Percentiles rank a stretch among this genome's conserved stretches.
phyloP scores from a whole-genome alignment of 2,888 invertebrate species.

The Ectropis crepuscularia region DNA sequence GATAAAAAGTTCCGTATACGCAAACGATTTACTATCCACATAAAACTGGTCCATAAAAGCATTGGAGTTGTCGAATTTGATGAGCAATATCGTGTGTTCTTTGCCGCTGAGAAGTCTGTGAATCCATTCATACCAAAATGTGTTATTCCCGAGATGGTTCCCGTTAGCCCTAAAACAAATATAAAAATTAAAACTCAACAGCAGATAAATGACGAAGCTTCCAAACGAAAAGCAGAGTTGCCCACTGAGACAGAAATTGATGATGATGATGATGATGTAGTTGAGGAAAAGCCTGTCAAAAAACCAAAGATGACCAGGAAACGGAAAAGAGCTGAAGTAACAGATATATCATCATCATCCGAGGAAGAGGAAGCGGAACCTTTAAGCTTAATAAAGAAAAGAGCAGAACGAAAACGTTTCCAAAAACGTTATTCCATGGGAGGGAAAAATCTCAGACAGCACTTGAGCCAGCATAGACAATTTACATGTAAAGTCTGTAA shows the following conservation, averaged over 20 bases:
- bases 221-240: not conserved
- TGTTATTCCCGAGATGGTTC: slow-evolving; percentile 32
- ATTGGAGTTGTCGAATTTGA: slow-evolving; percentile 72
- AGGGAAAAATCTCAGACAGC: slow-evolving; percentile 14
- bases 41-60: slow-evolving; percentile 68
- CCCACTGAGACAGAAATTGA: slow-evolving; percentile 18
- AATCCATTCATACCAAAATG: slow-evolving; percentile 55
- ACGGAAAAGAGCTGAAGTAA: slow-evolving; percentile 24
- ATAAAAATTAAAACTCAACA: slow-evolving; percentile 6
- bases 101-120: slow-evolving; percentile 63
- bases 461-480: slow-evolving; percentile 39
- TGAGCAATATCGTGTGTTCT: slow-evolving; percentile 69
- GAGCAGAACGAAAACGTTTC: slow-evolving; percentile 18
- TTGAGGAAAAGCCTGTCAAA: slow-evolving; percentile 39
- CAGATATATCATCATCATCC: slow-evolving; percentile 11
- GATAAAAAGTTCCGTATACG: slow-evolving; percentile 59
- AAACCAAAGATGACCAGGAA: slow-evolving; percentile 28
- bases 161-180: slow-evolving; percentile 1
- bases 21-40: slow-evolving; percentile 70
- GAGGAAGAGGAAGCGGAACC: slow-evolving; percentile 25
- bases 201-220: not conserved
- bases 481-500: slow-evolving; percentile 66
- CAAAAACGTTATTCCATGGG: not conserved
- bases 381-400: slow-evolving; percentile 15
- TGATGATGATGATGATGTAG: slow-evolving; percentile 29